Percentiles rank a stretch among this genome's conserved stretches.
Conservation (phyloP, 2,888 invertebrate genomes). For the Synergus itoensis region DNA sequence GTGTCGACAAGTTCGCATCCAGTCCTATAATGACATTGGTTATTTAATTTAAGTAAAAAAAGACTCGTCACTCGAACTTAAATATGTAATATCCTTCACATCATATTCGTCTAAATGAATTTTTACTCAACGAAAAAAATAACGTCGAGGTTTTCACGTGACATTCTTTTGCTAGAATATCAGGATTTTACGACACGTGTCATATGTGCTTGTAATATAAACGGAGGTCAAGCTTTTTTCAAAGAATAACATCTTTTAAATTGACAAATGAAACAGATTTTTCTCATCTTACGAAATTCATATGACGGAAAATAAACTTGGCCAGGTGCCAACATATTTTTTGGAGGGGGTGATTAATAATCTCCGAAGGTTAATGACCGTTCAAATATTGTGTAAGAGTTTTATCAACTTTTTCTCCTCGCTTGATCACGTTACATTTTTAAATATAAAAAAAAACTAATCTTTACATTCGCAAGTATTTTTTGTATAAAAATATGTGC, state of each 20-base stretch:
- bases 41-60: constrained; percentile 33
- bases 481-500: no score
- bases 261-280: neutral
- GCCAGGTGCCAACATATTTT: constrained; percentile 5
- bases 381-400: neutral
- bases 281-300: neutral
- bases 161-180: constrained; percentile 32
- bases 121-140: constrained; percentile 23
- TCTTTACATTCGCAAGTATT: no score
- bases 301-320: constrained; percentile 5
- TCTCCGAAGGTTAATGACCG: neutral
- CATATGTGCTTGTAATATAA: constrained; percentile 15
- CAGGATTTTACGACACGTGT: constrained; percentile 33
- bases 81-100: constrained; percentile 7
- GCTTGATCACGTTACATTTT: no score
- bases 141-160: constrained; percentile 16
- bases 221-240: neutral
- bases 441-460: no score
- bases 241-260: constrained; percentile 8
- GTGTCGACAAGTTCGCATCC: constrained; percentile 22
- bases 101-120: neutral
- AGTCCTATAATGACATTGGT: constrained; percentile 27
- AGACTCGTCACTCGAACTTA: neutral
- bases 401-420: neutral
- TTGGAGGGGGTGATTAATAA: neutral